phyloP scores from a whole-genome alignment of 2,797 vertebrate genomes.

The Argya squamiceps region DNA sequence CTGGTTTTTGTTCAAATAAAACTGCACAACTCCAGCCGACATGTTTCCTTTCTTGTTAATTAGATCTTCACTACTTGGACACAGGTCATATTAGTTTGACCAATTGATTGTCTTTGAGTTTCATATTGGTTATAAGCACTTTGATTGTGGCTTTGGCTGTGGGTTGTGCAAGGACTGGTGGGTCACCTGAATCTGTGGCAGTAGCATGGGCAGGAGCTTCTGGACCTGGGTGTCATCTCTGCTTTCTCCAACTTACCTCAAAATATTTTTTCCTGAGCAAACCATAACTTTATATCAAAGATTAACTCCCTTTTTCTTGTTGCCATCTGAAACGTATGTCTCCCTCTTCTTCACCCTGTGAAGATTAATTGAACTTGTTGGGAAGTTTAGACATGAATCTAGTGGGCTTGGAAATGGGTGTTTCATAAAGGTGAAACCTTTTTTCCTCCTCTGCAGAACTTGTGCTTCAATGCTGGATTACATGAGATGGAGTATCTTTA shows the following conservation, averaged over 20 bases:
- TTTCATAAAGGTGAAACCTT: background rate
- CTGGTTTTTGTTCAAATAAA: constrained; percentile 67
- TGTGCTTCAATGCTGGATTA: background rate
- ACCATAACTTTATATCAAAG: background rate
- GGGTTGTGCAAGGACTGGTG: background rate
- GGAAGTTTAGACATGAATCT: background rate
- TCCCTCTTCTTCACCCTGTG: background rate
- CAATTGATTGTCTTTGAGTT: background rate
- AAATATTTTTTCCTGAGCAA: background rate
- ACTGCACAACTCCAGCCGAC: constrained; percentile 12
- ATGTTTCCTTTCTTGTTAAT: background rate
- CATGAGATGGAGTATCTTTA: background rate
- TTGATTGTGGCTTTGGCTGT: background rate
- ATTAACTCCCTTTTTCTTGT: background rate
- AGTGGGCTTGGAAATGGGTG: background rate
- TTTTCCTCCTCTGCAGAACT: background rate
- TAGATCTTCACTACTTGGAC: background rate
- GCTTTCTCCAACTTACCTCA: background rate
- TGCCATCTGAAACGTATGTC: background rate
- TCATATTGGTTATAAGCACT: background rate
- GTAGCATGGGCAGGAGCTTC: background rate
- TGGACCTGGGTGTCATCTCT: background rate
- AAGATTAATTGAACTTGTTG: background rate
- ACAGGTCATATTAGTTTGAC: background rate
- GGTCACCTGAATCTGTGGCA: background rate